A percentile compares a stretch with the other conserved stretches of the same genome.
Conservation (phyloP, 1,140 invertebrate genomes). For the Lordiphosa mommai region DNA sequence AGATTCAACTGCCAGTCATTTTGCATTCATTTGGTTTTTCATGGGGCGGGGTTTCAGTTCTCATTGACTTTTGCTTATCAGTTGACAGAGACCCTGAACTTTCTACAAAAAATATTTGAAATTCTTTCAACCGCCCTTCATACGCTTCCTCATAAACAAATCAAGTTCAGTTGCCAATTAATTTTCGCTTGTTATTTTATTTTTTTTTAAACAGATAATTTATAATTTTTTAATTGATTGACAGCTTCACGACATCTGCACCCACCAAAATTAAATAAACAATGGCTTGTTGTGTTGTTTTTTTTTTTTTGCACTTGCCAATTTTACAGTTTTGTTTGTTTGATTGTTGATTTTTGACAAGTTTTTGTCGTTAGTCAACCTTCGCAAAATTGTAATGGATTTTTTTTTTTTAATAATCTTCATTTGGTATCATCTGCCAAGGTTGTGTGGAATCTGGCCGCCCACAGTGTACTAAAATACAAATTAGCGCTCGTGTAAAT, state of each 20-base stretch:
- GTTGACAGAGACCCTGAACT: conserved; percentile 45
- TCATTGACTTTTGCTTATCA: conserved; percentile 24
- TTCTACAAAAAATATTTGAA: conserved; percentile 26
- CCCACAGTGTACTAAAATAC: conserved; percentile 13
- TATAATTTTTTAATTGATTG: conserved; percentile 66
- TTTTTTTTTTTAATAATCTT: conserved; percentile 44
- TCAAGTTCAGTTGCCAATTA: conserved; percentile 68
- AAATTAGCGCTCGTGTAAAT: conserved; percentile 21
- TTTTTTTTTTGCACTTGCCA: conserved; percentile 60
- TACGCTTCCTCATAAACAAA: not conserved
- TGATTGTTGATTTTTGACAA: conserved; percentile 41
- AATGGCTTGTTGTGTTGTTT: conserved; percentile 39
- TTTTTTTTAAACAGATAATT: conserved; percentile 5
- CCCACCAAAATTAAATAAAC: conserved; percentile 39
- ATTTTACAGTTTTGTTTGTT: conserved; percentile 40
- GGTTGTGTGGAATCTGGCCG: conserved; percentile 52
- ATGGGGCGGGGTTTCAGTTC: conserved; percentile 2
- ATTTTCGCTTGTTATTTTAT: conserved; percentile 35
- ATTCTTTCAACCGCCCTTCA: conserved; percentile 22
- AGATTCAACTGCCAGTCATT: conserved; percentile 45
- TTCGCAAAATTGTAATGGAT: conserved; percentile 55
- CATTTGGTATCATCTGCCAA: conserved; percentile 40
- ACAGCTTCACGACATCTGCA: conserved; percentile 65
- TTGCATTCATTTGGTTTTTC: conserved; percentile 22
- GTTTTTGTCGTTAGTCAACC: conserved; percentile 48